Base-by-base conservation (phyloP, 2,797 vertebrate genomes). In the Sitta carolinensis region DNA sequence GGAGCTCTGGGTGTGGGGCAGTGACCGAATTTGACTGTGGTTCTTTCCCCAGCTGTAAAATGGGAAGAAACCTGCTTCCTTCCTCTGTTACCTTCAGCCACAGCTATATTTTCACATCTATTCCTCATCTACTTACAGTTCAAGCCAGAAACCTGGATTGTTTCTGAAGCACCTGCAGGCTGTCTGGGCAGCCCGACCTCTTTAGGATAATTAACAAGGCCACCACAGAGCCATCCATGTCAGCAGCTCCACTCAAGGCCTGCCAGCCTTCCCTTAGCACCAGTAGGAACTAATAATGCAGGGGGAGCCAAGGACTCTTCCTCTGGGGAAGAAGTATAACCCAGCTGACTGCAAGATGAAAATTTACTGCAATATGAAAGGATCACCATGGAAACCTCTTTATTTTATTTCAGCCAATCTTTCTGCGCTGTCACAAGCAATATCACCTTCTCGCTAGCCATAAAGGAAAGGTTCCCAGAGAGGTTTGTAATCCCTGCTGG, bases 381-480 rank as follows among this genome's bases (percentile, higher is more conserved):
- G 70, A 96, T 96, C 96, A 94, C 96, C 96, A 96, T 96, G 96
- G 96, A 96, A 96, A 96, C 96, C 93, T 96, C 91, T 95, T 94
- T 88, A 94, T 94, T 95, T 96, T 94, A 94, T 94, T 95, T 95
- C 93, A 95, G 83, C 94, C 95, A 91, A 93, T 96, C 95, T 91
- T 90, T 76, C 91, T 76, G 73, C 0, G 51, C 91, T 96, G 95
- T 96, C 95, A 95, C 91, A 76, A 94, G 84, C 74, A 94, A 86
- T 93, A 95, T 95, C 95, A 95, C 95, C 95, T 95, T 84, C 94
- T 94, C 85, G 55, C 80, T 90, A 84, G 80, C 95, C 94, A 79
- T 61, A 88, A 93, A 95, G 90, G 75, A 94, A 93, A 70, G 91
- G 92, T 89, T 73, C 83, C 90, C 88, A 59, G 57, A 34, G 85